A percentile compares a stretch with the other conserved stretches of the same genome.
Evolutionary conservation across 1,140 invertebrate genomes (phyloP).

Genomic region (Eurosta solidaginis): DNA sequence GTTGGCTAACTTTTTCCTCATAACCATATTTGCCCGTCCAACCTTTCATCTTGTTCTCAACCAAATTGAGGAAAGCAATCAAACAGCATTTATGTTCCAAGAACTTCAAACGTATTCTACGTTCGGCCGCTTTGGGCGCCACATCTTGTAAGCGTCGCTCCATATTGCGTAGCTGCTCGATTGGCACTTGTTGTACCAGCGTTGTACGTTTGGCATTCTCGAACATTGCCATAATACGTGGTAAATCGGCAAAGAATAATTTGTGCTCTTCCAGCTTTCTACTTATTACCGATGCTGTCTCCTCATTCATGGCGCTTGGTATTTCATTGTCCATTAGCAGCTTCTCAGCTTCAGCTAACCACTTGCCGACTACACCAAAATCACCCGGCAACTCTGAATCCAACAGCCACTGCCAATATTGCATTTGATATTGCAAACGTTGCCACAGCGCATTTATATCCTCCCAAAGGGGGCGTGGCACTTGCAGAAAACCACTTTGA

Average conservation of each 20-base stretch:
- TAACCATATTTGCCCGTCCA: constrained; percentile 90
- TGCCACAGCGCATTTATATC: constrained; percentile 78
- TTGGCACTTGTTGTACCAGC: constrained; percentile 68
- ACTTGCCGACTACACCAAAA: constrained; percentile 83
- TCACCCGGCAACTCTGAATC: constrained; percentile 83
- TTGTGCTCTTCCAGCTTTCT: constrained; percentile 88
- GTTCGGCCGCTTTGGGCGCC: constrained; percentile 72
- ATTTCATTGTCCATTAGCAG: constrained; percentile 82
- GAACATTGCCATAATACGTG: constrained; percentile 77
- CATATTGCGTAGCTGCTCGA: constrained; percentile 81
- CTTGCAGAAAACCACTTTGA: constrained; percentile 73
- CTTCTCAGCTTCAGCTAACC: constrained; percentile 85
- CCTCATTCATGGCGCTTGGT: constrained; percentile 80
- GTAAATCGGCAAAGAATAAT: constrained; percentile 83
- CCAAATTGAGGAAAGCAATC: constrained; percentile 85
- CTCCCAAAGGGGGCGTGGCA: constrained; percentile 79
- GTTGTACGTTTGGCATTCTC: constrained; percentile 68
- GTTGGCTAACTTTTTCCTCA: constrained; percentile 79
- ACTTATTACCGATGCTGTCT: constrained; percentile 83
- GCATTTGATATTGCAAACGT: constrained; percentile 75
- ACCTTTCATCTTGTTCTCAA: constrained; percentile 83
- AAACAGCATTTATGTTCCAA: constrained; percentile 91
- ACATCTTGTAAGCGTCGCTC: constrained; percentile 74
- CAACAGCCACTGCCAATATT: constrained; percentile 82
- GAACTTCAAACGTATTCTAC: constrained; percentile 83